Evolutionary conservation across 2,888 invertebrate species (phyloP), one percentile per base, ranked within the genome.

Genomic region (Synanthedon formicaeformis): DNA sequence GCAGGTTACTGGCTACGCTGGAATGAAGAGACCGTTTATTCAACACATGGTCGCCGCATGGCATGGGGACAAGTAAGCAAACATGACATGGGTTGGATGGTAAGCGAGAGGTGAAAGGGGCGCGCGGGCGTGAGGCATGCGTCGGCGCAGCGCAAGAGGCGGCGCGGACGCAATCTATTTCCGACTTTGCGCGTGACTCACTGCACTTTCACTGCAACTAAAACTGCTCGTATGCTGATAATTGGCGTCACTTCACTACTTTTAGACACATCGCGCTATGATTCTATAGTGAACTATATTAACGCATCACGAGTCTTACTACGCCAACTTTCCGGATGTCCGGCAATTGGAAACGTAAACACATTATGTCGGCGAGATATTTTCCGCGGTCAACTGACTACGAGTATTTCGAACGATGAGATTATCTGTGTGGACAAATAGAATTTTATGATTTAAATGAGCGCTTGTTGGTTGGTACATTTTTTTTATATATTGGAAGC

Each of bases 191-290:
- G 67, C 66, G 66, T 81, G 79, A 82, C 75, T 82, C 81, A 81
- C 63, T 78, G 75, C 77, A 79, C 80, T 83, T 82, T 81, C 81
- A 78, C 80, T 78, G 69, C 75, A 76, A 75, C 78, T 73, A 73
- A 68, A 69, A 63, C 63, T 63, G 66, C 63, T 67, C 65, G 75
- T 75, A 75, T 75, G 65, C 66, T 61, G 69, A 69, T 71, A 69
- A 75, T 71, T 69, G 73, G 69, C 69, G 65, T 63, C 68, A 67
- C 64, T 69, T 62, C 62, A 62, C 67, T 68, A 64, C 60, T 63
- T 67, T 68, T 61, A 66, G 60, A 66, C 54, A 56, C 61, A 59
- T 57, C 13, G 45, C 45, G 45, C 45, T 45, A 13, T 45, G 34
- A 45, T n/a, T 11, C 45, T n/a, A n/a, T 45, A 45, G 45, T 45